These are phyloP conservation scores for Tinea pellionella DNA, from an alignment of 2,888 invertebrate genomes.

Conservation along the genomic window DNA sequence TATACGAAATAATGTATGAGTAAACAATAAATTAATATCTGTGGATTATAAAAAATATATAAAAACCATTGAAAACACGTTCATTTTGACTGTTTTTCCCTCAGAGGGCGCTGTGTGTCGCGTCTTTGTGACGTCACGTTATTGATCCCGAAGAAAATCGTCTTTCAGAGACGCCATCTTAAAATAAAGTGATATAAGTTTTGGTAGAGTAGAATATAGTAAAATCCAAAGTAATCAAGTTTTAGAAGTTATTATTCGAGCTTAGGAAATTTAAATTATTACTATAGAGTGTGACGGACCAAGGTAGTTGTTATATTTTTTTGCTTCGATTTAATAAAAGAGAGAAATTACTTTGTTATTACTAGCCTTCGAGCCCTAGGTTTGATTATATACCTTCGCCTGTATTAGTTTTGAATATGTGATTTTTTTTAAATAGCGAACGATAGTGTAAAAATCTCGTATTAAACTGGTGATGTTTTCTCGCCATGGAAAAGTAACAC, in stretches of 20 bases:
- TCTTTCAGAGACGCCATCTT: slow-evolving; percentile 69
- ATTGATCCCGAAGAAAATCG: slow-evolving; percentile 63
- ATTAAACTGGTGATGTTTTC: neutral
- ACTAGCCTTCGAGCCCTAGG: slow-evolving; percentile 43
- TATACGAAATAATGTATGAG: too few relatives aligned
- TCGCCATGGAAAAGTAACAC: slow-evolving; percentile 54
- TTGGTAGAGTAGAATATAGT: slow-evolving; percentile 69
- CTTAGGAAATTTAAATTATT: slow-evolving; percentile 49
- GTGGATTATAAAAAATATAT: too few relatives aligned
- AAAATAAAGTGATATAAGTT: slow-evolving; percentile 71
- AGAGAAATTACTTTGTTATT: slow-evolving; percentile 55
- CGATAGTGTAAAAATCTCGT: neutral
- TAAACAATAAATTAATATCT: too few relatives aligned
- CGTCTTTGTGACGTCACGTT: slow-evolving; percentile 67
- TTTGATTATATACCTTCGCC: slow-evolving; percentile 47
- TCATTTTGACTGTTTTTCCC: slow-evolving; percentile 16
- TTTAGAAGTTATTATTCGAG: slow-evolving; percentile 49
- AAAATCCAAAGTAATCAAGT: slow-evolving; percentile 64
- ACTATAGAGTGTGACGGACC: slow-evolving; percentile 83
- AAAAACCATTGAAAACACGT: too few relatives aligned
- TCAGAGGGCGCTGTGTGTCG: slow-evolving; percentile 41
- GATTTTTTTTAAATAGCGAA: neutral
- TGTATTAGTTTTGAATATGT: neutral
- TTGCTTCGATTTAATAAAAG: slow-evolving; percentile 38
- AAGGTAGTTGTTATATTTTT: slow-evolving; percentile 74